Base-by-base conservation (phyloP, 2,797 vertebrate genomes). In the Poeciliopsis paucimaculata region DNA sequence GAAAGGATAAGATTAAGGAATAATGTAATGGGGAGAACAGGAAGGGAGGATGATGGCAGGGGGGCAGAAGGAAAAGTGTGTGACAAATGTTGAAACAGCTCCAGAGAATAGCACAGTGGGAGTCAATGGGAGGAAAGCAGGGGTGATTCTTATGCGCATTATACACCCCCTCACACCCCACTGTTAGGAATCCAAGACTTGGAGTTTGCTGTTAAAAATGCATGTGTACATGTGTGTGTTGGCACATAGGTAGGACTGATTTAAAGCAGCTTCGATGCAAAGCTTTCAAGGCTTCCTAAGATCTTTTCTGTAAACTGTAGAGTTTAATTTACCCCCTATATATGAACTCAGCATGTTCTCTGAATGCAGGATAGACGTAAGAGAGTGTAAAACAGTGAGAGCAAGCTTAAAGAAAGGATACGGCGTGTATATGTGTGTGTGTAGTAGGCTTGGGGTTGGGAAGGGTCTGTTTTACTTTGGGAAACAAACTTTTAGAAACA, bases 101-200 rank as follows among this genome's bases (percentile, higher is more conserved):
- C 83, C 28, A 87, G 83, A 93, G 92, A 94, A 94, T 90, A 87
- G 92, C 93, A 87, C 91, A 0, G 91, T 85, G 84, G 93, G 92
- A 90, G 92, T 90, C 80, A 82, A 76, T 46, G 82, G 82, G 89
- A 83, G 86, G 87, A 79, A 74, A 82, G 82, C 68, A 57, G 60
- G 83, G 88, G 86, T 81, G 75, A 93, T 93, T 94, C 90, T 92
- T 81, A 95, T 94, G 94, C 90, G 90, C 84, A 94, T 93, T 92
- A 92, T 83, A 85, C 88, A 86, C 90, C 92, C 89, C 90, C 81
- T 94, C 88, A 89, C 92, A 91, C 91, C 91, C 93, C 81, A 86
- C 88, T 93, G 92, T 93, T 91, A 92, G 86, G 91, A 87, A 80
- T 87, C 84, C 80, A 84, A 87, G 76, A 71, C 86, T 64, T 76